Evolutionary conservation across 2,888 invertebrate genomes (phyloP).

Genomic region (Ischnus inquisitorius): DNA sequence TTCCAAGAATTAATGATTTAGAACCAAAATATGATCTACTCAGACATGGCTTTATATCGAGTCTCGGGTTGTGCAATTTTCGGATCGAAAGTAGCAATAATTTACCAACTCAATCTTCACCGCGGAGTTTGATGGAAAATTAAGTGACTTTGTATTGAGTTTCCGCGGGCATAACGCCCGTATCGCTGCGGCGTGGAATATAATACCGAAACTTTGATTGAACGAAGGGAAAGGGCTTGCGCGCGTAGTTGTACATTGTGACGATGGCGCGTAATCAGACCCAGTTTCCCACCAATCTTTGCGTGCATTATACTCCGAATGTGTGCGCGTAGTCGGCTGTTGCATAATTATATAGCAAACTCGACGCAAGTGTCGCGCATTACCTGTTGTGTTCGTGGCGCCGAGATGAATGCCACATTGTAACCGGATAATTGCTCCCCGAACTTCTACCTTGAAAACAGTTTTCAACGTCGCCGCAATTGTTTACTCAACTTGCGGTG

Average conservation of each 20-base stretch:
- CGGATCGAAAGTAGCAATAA: constrained; percentile 22
- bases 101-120: constrained; percentile 14
- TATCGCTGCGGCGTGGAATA: not conserved
- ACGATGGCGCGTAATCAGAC: constrained; percentile 29
- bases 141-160: constrained; percentile 43
- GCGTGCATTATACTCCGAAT: not conserved
- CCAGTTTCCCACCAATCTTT: constrained; percentile 35
- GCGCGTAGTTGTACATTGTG: constrained; percentile 7
- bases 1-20: not conserved
- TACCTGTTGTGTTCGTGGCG: no score
- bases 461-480: no score
- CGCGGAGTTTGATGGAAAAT: constrained; percentile 47
- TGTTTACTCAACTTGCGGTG: no score
- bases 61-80: not conserved
- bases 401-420: no score
- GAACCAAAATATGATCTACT: not conserved
- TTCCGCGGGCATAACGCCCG: constrained; percentile 6
- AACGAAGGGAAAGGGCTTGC: constrained; percentile 14
- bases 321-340: not conserved
- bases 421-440: no score
- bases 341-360: constrained; percentile 17
- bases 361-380: not conserved
- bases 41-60: not conserved
- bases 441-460: no score
- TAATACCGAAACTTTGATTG: constrained; percentile 41